Evolutionary conservation across 2,113 vertebrate genomes (phyloP).

Genomic region (Boleophthalmus pectinirostris): DNA sequence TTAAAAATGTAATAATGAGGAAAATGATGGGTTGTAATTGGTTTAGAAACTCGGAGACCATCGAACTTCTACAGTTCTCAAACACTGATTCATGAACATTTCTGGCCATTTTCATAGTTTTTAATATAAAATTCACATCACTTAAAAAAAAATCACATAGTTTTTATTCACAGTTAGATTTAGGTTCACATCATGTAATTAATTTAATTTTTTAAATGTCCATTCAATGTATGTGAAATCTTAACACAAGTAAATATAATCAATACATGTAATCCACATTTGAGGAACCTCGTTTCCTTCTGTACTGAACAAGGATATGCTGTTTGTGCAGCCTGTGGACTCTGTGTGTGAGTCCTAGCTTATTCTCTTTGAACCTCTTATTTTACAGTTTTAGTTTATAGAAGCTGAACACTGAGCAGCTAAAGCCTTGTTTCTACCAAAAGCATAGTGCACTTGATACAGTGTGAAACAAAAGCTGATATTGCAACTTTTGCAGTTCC

Average conservation of each 20-base stretch:
- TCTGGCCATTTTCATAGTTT: too few species aligned
- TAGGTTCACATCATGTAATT: background rate
- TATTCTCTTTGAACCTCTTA: slow-evolving; percentile 11
- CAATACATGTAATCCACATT: slow-evolving; percentile 12
- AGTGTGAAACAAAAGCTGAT: background rate
- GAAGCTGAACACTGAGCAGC: background rate
- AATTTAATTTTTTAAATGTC: background rate
- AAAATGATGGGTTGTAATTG: background rate
- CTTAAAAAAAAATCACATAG: too few species aligned
- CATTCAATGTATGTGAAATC: background rate
- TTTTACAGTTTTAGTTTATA: slow-evolving; percentile 1
- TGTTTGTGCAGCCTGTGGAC: slow-evolving; percentile 13
- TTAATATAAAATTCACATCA: too few species aligned
- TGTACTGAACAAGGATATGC: slow-evolving; percentile 22
- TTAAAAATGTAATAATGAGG: too few species aligned
- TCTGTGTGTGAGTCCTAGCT: slow-evolving; percentile 28
- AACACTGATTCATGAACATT: background rate
- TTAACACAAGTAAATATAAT: slow-evolving; percentile 1
- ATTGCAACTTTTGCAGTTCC: background rate
- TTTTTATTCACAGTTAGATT: too few species aligned
- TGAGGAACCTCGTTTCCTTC: slow-evolving; percentile 14
- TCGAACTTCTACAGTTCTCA: background rate
- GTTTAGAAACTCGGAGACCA: background rate
- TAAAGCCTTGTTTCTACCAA: slow-evolving; percentile 9
- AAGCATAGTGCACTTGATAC: background rate